Evolutionary conservation across 2,797 vertebrate genomes (phyloP).

Genomic region (Hydrophis major): DNA sequence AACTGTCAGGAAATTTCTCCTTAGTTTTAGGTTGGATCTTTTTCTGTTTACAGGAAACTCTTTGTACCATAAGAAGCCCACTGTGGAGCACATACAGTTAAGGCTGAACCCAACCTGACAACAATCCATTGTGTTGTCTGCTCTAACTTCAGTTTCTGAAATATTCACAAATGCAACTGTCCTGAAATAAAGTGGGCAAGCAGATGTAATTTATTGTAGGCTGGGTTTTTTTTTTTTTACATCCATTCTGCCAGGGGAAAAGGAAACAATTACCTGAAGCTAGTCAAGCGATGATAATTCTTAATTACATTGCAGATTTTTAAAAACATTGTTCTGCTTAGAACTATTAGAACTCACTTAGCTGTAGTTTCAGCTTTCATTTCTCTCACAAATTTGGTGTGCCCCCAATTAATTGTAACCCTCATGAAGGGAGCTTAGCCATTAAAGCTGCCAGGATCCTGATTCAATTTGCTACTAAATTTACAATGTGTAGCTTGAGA

Average conservation of each 20-base stretch:
- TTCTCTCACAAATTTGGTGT: constrained; percentile 46
- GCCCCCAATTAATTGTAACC: constrained; percentile 49
- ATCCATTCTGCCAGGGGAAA: constrained; percentile 33
- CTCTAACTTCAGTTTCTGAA: constrained; percentile 9
- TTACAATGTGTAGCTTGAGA: constrained; percentile 39
- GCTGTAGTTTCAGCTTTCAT: constrained; percentile 45
- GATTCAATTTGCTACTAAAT: background rate
- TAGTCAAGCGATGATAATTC: constrained; percentile 52
- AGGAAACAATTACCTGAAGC: constrained; percentile 55
- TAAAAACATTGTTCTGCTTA: constrained; percentile 47
- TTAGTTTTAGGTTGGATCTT: background rate
- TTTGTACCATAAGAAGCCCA: background rate
- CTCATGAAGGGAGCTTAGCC: constrained; percentile 33
- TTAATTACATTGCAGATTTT: constrained; percentile 53
- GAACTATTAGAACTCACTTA: constrained; percentile 52
- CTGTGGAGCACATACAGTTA: background rate
- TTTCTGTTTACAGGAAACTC: background rate
- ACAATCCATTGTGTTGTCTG: background rate
- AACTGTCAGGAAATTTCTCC: background rate
- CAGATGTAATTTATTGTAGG: constrained; percentile 20
- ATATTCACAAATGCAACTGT: constrained; percentile 30
- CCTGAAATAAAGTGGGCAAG: background rate
- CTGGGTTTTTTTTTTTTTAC: constrained; percentile 10
- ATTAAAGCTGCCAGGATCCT: constrained; percentile 47
- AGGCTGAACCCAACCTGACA: constrained; percentile 2